A percentile compares a stretch with the other conserved stretches of the same genome.
These are phyloP conservation scores for Netelia inedita DNA, from an alignment of 2,888 invertebrate species.

Conservation along the genomic window DNA sequence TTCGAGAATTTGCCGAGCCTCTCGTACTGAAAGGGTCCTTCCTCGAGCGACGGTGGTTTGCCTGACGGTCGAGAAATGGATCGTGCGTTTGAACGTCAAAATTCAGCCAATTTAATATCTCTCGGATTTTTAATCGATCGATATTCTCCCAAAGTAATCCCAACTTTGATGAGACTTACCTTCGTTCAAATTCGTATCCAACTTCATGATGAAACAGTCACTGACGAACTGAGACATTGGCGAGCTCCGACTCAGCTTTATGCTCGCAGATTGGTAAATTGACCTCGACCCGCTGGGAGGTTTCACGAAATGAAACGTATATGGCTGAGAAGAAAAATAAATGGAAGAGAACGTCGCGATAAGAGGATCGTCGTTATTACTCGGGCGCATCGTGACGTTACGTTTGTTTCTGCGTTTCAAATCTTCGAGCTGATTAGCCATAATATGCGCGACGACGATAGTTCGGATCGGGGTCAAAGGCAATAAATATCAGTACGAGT, in stretches of 20 bases:
- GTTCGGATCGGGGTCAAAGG: slow-evolving; percentile 46
- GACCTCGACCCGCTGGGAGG: slow-evolving; percentile 48
- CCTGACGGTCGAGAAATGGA: slow-evolving; percentile 10
- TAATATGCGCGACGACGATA: slow-evolving; percentile 23
- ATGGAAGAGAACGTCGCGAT: slow-evolving; percentile 49
- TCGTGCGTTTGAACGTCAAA: background rate
- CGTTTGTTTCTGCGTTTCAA: slow-evolving; percentile 14
- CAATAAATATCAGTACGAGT: slow-evolving; percentile 9
- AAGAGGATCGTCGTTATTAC: slow-evolving; percentile 39
- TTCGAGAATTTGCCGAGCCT: slow-evolving; percentile 9
- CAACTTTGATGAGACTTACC: slow-evolving; percentile 16
- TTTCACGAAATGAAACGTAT: slow-evolving; percentile 17
- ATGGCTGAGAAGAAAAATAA: slow-evolving; percentile 30
- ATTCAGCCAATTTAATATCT: background rate
- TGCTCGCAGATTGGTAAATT: slow-evolving; percentile 40
- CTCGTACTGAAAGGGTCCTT: slow-evolving; percentile 42
- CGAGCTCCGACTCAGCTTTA: slow-evolving; percentile 42
- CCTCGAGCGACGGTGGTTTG: slow-evolving; percentile 58
- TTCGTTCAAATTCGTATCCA: slow-evolving; percentile 24
- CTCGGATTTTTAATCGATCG: background rate
- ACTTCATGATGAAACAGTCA: slow-evolving; percentile 51
- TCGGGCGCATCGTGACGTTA: background rate
- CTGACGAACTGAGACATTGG: slow-evolving; percentile 45
- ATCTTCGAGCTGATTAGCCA: slow-evolving; percentile 33
- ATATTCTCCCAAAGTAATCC: too few relatives aligned